These are phyloP conservation scores for Rynchops niger DNA, from an alignment of 2,113 vertebrate genomes.

Conservation along the genomic window DNA sequence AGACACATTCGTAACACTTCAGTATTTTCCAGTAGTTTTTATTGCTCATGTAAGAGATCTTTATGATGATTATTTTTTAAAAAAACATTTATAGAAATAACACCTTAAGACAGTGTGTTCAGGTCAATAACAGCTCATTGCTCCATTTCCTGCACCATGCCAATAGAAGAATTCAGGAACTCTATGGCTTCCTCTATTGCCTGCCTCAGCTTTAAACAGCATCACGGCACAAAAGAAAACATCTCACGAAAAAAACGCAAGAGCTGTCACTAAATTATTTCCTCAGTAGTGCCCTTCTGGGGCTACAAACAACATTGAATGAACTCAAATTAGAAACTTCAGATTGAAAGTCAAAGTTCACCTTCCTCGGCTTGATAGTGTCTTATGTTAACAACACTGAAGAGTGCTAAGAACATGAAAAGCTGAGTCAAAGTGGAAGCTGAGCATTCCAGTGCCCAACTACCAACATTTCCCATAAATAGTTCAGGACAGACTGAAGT, in stretches of 20 bases:
- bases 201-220: constrained; percentile 36
- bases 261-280: background rate
- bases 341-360: background rate
- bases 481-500: background rate
- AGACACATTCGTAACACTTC: background rate
- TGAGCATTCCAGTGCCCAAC: background rate
- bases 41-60: background rate
- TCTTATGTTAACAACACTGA: background rate
- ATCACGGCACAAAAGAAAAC: background rate
- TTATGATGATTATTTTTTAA: background rate
- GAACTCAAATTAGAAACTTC: background rate
- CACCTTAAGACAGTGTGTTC: constrained; percentile 12
- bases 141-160: constrained; percentile 41
- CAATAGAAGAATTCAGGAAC: constrained; percentile 51
- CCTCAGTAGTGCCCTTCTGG: background rate
- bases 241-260: background rate
- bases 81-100: background rate
- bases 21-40: background rate
- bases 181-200: constrained; percentile 70
- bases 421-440: background rate
- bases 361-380: background rate
- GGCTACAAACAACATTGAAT: background rate
- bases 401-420: background rate
- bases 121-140: constrained; percentile 8
- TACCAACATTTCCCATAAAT: background rate